phyloP scores from a whole-genome alignment of 2,888 invertebrate species.

The Timema podura region DNA sequence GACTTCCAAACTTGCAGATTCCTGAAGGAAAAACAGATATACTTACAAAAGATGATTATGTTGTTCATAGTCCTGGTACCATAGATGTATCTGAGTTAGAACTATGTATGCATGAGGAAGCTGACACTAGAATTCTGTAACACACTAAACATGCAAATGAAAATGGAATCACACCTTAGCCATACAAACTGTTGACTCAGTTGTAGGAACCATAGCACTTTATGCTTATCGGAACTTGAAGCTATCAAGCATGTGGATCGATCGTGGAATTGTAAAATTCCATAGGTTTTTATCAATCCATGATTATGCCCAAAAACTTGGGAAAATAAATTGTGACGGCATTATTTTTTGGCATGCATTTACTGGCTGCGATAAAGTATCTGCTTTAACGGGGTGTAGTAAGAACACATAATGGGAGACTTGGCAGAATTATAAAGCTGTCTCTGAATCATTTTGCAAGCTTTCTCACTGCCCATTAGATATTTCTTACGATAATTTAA shows the following conservation, averaged over 20 bases:
- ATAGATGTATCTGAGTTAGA: too few species aligned
- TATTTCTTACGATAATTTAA: background rate
- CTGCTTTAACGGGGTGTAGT: background rate
- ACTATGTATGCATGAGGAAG: too few species aligned
- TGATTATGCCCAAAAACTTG: background rate
- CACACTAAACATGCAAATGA: too few species aligned
- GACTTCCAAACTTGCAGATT: background rate
- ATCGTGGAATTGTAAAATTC: background rate
- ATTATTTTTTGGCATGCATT: constrained; percentile 1
- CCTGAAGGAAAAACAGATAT: background rate
- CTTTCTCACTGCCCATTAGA: constrained; percentile 5
- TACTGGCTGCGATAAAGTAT: background rate
- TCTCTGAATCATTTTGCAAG: background rate
- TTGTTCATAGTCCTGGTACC: too few species aligned
- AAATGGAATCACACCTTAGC: too few species aligned
- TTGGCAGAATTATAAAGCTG: background rate
- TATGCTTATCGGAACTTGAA: background rate
- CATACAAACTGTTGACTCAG: background rate
- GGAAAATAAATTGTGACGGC: background rate
- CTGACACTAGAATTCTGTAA: too few species aligned
- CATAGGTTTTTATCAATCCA: background rate
- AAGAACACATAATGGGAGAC: background rate
- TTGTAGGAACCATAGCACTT: background rate
- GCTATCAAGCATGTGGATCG: background rate
- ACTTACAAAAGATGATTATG: too few species aligned